A percentile compares a stretch with the other conserved stretches of the same genome.
These are phyloP conservation scores for Drosophila neonasuta DNA, from an alignment of 2,888 invertebrate species.

Conservation along the genomic window DNA sequence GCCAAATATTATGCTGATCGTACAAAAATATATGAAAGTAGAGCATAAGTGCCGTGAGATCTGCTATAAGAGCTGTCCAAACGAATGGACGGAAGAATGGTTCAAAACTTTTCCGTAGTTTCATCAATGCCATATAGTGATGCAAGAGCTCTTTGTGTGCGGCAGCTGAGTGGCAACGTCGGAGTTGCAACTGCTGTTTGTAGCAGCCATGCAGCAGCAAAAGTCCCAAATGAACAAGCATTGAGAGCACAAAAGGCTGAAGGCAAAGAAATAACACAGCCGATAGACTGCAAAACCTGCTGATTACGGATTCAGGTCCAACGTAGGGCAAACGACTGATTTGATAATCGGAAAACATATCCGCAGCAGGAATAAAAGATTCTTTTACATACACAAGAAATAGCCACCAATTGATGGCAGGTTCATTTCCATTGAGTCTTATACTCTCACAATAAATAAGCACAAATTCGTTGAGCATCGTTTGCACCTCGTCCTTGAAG, in stretches of 20 bases:
- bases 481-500: neutral
- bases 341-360: rapidly evolving
- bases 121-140: slow-evolving; percentile 41
- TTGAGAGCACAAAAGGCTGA: slow-evolving; percentile 44
- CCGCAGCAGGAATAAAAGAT: rapidly evolving
- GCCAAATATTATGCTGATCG: neutral
- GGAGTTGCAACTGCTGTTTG: slow-evolving; percentile 8
- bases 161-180: neutral
- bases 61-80: slow-evolving; percentile 6
- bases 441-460: slow-evolving; percentile 11
- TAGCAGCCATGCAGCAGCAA: slow-evolving; percentile 43
- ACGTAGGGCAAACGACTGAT: slow-evolving; percentile 12
- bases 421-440: slow-evolving; percentile 21
- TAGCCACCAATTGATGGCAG: slow-evolving; percentile 45
- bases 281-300: neutral
- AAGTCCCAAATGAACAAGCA: slow-evolving; percentile 32
- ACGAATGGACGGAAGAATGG: slow-evolving; percentile 45
- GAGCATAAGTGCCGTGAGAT: neutral
- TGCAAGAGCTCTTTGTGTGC: slow-evolving; percentile 9
- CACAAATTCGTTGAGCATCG: slow-evolving; percentile 42
- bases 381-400: neutral
- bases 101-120: slow-evolving; percentile 41
- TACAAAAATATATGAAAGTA: slow-evolving; percentile 36
- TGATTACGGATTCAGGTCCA: rapidly evolving
- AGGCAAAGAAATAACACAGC: slow-evolving; percentile 31